Evolutionary conservation across 2,113 vertebrate species (phyloP), one percentile per base, ranked within the genome.

Genomic region (Tachysurus vachellii): DNA sequence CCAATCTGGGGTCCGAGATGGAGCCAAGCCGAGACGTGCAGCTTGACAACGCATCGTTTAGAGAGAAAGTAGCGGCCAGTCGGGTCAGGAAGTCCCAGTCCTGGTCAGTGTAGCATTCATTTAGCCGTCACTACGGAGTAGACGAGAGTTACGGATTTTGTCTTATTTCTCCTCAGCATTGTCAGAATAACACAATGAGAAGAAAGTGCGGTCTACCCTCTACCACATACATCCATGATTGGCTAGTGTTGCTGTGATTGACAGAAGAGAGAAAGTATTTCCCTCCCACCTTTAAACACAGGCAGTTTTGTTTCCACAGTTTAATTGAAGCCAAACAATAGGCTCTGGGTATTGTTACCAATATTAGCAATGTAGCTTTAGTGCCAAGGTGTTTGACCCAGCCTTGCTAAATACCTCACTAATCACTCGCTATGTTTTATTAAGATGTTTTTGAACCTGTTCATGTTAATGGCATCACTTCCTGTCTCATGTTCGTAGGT

Each of bases 31-130:
- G 95, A 89, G 96, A 96, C 76, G 92, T 94, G 91, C 95, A 91
- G 17, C 87, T 96, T 88, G 97, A 97, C 93, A 97, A 94, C 75
- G 93, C 92, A 17, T 91, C 92, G 28, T 94, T 96, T 89, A 94
- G 96, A 93, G 96, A 98, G 90, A 93, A 95, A 80, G 93, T 95
- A 0, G 93, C 93, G 0, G 93, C 95, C 0, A 92, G 95, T 10
- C 93, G 96, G 1, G 90, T 99, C 87, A 94, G 95, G 85, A 98
- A 97, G 88, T 99, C 97, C 79, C 95, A 95, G 75, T 98, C 97
- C 88, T 99, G 98, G 98, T 99, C 91, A 95, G 96, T 92, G 12
- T 71, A 57, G 44, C 26, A 31, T 21, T 16, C 75, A 23, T 50
- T 88, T 19, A 75, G 80, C 50, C 88, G 66, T 88, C 53, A 26